Base-by-base conservation (phyloP, 2,113 vertebrate genomes). In the Mustela lutreola region DNA sequence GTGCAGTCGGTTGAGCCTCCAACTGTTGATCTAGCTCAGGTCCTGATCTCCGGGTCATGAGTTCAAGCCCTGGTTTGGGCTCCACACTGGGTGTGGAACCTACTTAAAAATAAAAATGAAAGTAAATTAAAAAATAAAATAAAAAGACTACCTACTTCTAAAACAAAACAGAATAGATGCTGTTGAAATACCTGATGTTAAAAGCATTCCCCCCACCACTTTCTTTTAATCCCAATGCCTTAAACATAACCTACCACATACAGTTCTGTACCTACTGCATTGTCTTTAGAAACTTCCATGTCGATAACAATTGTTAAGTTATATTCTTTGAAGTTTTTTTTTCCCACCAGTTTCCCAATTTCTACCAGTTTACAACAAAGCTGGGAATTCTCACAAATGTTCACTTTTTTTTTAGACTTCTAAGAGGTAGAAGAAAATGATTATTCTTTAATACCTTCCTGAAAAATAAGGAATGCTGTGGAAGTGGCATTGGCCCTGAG, bases 321-420 rank as follows among this genome's bases (percentile, higher is more conserved):
- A 11, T 21, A 85, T 65, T 94, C 70, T 16, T 81, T 84, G 78
- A 96, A 2, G 4, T 21, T 65, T 62, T 45, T 39, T 81, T n/a
- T 2, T 8, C 9, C 14, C 2, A 62, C 12, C 33, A 79, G 42
- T 42, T 42, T 42, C 42, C 42, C 42, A 62, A 53, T 88, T 88
- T 94, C 80, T 73, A 78, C 42, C 2, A 22, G 15, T 62, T 93
- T 95, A 85, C 2, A 89, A n/a, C 10, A 95, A 53, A 80, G 24
- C 42, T 81, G 82, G 86, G 76, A 91, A 78, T 93, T 91, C 91
- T 73, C 71, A 78, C 78, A 60, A 39, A 60, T 90, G 21, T 85
- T 89, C 56, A 78, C 33, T 84, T 67, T 70, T 89, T 84, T 67
- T 70, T 86, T 5, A 56, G 16, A 93, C 19, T 85, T 96, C 31